These are phyloP conservation scores for Heliothis subflexa DNA, from an alignment of 1,140 invertebrate genomes.

Conservation along the genomic window DNA sequence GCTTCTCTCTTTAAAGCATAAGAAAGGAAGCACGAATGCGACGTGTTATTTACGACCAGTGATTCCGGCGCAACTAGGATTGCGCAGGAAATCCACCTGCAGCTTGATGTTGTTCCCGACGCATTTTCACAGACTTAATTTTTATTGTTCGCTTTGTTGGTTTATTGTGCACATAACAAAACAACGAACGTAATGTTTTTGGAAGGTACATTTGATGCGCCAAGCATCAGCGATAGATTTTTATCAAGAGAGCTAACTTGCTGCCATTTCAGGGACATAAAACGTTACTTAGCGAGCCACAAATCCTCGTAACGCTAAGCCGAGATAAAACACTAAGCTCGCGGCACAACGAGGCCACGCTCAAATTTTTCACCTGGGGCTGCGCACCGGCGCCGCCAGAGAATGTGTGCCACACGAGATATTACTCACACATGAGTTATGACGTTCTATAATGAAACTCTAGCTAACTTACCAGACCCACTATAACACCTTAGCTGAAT, in stretches of 20 bases:
- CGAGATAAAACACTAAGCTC: constrained; percentile 85
- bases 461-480: constrained; percentile 67
- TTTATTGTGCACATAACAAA: constrained; percentile 7
- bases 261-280: constrained; percentile 81
- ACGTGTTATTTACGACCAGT: constrained; percentile 81
- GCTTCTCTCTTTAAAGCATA: constrained; percentile 64
- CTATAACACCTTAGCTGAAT: constrained; percentile 50
- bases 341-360: constrained; percentile 72
- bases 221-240: constrained; percentile 75
- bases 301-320: constrained; percentile 86
- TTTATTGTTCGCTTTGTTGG: constrained; percentile 26
- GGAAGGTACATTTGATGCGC: constrained; percentile 59
- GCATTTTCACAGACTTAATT: constrained; percentile 32
- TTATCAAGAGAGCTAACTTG: constrained; percentile 81
- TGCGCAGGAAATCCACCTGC: constrained; percentile 61
- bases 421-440: constrained; percentile 82
- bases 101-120: constrained; percentile 46
- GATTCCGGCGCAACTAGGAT: constrained; percentile 74
- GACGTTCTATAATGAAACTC: constrained; percentile 78
- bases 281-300: constrained; percentile 85
- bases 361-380: constrained; percentile 84
- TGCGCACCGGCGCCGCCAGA: constrained; percentile 52
- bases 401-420: constrained; percentile 76
- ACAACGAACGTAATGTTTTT: constrained; percentile 18
- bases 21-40: constrained; percentile 77